phyloP scores from a whole-genome alignment of 2,797 vertebrate genomes.

The Cyprinella venusta region DNA sequence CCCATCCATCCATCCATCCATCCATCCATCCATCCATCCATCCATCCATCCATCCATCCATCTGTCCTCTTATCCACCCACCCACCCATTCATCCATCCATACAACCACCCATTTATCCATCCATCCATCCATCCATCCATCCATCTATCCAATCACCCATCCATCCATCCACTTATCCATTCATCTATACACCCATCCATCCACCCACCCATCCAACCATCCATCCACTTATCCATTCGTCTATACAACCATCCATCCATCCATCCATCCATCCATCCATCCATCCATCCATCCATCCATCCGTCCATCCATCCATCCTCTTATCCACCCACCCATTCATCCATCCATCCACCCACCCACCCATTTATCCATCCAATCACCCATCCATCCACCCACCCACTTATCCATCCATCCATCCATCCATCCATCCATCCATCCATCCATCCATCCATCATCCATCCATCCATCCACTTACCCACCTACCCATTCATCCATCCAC shows the following conservation, averaged over 20 bases:
- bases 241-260: too few relatives aligned
- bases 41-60: too few relatives aligned
- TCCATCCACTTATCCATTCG: too few relatives aligned
- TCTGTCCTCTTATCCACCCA: rapidly evolving
- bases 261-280: rapidly evolving
- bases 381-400: rapidly evolving
- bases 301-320: rapidly evolving
- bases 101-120: too few relatives aligned
- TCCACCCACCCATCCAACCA: too few relatives aligned
- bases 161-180: rapidly evolving
- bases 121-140: rapidly evolving
- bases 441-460: rapidly evolving
- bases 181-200: rapidly evolving
- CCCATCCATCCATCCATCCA: too few relatives aligned
- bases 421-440: rapidly evolving
- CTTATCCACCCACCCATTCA: too few relatives aligned
- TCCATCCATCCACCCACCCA: too few relatives aligned
- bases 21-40: rapidly evolving
- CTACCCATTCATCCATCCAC: rapidly evolving
- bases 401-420: too few relatives aligned
- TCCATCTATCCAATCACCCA: too few relatives aligned
- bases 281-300: too few relatives aligned
- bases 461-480: too few relatives aligned
- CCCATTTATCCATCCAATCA: rapidly evolving
- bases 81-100: rapidly evolving